Evolutionary conservation across 1,140 invertebrate species (phyloP), one percentile per base, ranked within the genome.

Genomic region (Drosophila aff.): DNA sequence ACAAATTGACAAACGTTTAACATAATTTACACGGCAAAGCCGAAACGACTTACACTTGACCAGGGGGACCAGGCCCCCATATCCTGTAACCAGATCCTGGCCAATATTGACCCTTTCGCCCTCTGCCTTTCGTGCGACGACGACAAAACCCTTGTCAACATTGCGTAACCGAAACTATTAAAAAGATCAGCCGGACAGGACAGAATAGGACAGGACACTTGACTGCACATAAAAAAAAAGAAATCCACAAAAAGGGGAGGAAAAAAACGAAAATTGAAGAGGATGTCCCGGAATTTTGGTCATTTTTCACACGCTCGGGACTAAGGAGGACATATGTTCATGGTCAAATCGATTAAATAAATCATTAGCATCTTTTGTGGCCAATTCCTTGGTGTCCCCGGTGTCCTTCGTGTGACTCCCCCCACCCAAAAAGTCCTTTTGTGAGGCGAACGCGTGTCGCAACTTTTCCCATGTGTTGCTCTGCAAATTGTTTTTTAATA

Each of bases 321-420:
- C 50, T n/a, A 40, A 64, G 72, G 63, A 64, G 66, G 68, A 89
- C 87, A 91, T 91, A 87, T 91, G 87, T 87, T 87, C 82, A 89
- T 92, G 91, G 86, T 92, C 91, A 92, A 92, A 92, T 92, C 91
- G 91, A 92, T 92, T 92, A 92, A 91, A 92, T 92, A 92, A 92
- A 92, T 92, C 91, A 92, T 92, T 92, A 92, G 91, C 91, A 92
- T 92, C 91, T 92, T 92, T 92, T 92, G 91, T 91, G 79, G 79
- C 81, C 91, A 86, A 91, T 92, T 92, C 84, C 81, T 57, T 23
- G 80, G 85, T 86, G 84, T 66, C 40, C 46, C 36, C 47, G 9
- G 33, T 44, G 46, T 61, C 47, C 47, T 49, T 49, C 15, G 46
- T 47, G 46, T 18, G 8, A 9, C 4, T 3, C 21, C 7, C 26